Evolutionary conservation across 2,888 invertebrate species (phyloP).

Genomic region (Dryocosmus kuriphilus): DNA sequence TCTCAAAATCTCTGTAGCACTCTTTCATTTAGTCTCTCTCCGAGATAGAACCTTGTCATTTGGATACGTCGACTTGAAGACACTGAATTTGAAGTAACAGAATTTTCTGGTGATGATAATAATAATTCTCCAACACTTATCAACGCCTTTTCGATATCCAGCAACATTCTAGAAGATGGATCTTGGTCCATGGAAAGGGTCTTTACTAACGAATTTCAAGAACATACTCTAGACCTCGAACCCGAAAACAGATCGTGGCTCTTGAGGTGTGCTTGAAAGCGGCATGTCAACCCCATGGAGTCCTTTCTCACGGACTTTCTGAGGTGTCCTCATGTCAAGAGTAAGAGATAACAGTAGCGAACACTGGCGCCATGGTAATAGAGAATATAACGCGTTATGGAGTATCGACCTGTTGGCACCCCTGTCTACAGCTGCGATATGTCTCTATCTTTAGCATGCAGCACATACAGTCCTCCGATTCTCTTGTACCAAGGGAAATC

Average conservation of each 20-base stretch:
- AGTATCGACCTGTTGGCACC: constrained; percentile 73
- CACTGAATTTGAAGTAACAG: no score
- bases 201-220: constrained; percentile 22
- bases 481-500: constrained; percentile 17
- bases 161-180: background rate
- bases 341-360: constrained; percentile 54
- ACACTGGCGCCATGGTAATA: constrained; percentile 44
- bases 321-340: constrained; percentile 49
- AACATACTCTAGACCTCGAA: background rate
- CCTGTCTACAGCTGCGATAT: constrained; percentile 64
- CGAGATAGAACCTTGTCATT: no score
- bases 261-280: constrained; percentile 49
- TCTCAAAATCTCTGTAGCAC: no score
- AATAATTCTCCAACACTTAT: no score
- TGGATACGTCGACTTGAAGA: no score
- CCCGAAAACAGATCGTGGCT: constrained; percentile 42
- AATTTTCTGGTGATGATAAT: no score
- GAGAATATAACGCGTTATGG: constrained; percentile 62
- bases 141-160: no score
- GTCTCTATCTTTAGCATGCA: constrained; percentile 70
- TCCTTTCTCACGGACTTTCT: constrained; percentile 46
- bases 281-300: constrained; percentile 46
- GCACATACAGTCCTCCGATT: constrained; percentile 38
- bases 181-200: background rate
- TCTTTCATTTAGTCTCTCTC: no score